Conservation (phyloP, 2,888 invertebrate species). For the Xanthorhoe designata region DNA sequence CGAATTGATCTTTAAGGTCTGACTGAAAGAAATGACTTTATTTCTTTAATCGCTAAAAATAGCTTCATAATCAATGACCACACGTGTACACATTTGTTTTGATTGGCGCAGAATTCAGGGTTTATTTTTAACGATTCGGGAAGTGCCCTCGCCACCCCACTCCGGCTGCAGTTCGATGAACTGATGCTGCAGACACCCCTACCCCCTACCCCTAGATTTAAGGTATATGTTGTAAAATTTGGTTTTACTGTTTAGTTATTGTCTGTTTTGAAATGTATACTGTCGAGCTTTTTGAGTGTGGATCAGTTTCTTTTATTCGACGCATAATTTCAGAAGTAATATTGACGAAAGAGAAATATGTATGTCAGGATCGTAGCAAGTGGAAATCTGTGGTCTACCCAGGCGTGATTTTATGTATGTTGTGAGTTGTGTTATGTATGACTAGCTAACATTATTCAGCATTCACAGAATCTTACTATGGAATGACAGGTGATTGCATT, state of each 20-base stretch:
- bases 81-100: conserved; percentile 19
- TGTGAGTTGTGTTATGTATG: neutral
- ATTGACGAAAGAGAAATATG: too few species aligned
- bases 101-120: conserved; percentile 31
- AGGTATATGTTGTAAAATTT: conserved; percentile 39
- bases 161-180: conserved; percentile 52
- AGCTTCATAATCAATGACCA: neutral
- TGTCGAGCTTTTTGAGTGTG: neutral
- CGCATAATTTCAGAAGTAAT: neutral
- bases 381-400: too few species aligned
- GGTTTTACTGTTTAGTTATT: conserved; percentile 51
- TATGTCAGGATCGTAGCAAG: too few species aligned
- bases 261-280: conserved; percentile 35
- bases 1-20: too few species aligned
- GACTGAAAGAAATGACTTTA: too few species aligned
- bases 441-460: too few species aligned
- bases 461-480: too few species aligned
- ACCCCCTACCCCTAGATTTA: conserved; percentile 51
- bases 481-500: too few species aligned
- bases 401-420: too few species aligned
- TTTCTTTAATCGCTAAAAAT: too few species aligned
- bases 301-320: neutral
- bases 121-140: conserved; percentile 58
- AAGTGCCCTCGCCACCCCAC: conserved; percentile 44
- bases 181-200: conserved; percentile 56